phyloP scores from a whole-genome alignment of 2,113 vertebrate species.

The Quiscalus mexicanus region DNA sequence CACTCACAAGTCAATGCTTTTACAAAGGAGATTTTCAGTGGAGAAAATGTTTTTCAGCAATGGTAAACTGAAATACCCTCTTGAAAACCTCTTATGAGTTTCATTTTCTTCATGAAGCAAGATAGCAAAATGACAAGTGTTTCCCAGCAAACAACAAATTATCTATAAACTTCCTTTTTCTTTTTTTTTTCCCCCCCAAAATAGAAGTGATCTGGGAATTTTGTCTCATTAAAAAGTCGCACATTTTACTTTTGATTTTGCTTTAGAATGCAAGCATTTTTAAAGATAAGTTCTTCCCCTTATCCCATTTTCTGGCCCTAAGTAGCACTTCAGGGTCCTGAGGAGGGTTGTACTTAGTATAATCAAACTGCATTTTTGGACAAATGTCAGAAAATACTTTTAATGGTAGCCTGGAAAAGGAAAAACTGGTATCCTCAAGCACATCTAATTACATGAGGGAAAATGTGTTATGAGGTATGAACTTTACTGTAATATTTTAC shows the following conservation, averaged over 20 bases:
- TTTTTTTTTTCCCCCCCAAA: fast-evolving
- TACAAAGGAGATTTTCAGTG: neutral
- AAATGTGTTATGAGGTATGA: neutral
- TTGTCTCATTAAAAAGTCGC: neutral
- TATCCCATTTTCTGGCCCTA: neutral
- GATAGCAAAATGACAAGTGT: conserved; percentile 1
- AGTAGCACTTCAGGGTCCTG: neutral
- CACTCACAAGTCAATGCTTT: neutral
- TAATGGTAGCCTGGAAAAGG: neutral
- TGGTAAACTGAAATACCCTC: neutral
- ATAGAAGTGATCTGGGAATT: neutral
- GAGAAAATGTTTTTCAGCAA: neutral
- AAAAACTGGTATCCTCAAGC: neutral
- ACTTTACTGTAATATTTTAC: neutral
- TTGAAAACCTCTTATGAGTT: neutral
- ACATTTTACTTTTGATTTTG: neutral
- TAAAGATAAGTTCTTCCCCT: neutral
- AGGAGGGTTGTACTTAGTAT: neutral
- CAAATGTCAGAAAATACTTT: neutral
- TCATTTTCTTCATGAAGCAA: neutral
- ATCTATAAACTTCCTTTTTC: neutral
- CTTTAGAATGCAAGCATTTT: neutral
- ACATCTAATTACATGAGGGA: neutral
- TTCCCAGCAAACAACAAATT: neutral
- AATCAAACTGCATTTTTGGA: neutral